Percentiles rank a stretch among this genome's conserved stretches.
phyloP scores from a whole-genome alignment of 2,113 vertebrate genomes.

The Jacana jacana region DNA sequence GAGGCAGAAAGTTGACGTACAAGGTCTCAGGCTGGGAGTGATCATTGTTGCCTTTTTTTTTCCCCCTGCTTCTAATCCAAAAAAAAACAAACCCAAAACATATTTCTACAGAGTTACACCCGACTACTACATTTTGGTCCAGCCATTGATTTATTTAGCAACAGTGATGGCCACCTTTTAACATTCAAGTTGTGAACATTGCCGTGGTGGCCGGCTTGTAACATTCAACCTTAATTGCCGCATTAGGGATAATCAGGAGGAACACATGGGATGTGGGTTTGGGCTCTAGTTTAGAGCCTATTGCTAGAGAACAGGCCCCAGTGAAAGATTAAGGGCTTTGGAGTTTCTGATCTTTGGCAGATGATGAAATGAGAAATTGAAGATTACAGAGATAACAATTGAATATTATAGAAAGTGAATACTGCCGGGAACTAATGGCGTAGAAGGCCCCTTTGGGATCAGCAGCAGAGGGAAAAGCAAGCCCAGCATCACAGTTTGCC shows the following conservation, averaged over 20 bases:
- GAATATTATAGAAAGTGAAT: background rate
- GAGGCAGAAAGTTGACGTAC: background rate
- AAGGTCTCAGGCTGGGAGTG: background rate
- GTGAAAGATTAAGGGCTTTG: background rate
- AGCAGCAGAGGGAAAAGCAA: background rate
- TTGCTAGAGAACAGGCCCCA: background rate
- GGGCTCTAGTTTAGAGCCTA: background rate
- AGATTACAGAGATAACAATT: background rate
- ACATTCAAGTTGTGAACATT: background rate
- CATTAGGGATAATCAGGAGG: background rate
- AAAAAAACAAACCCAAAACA: background rate
- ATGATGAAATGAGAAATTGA: background rate
- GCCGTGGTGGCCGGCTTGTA: background rate
- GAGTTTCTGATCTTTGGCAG: background rate
- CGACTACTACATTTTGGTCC: background rate
- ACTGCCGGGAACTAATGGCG: background rate
- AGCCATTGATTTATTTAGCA: background rate
- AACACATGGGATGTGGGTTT: accelerated
- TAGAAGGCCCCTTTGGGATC: background rate
- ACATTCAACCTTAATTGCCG: background rate
- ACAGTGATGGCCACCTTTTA: background rate
- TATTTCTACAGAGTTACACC: background rate
- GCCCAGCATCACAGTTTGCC: background rate
- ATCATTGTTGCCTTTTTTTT: background rate
- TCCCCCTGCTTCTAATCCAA: background rate